Base-by-base conservation (phyloP, 2,888 invertebrate genomes). In the Tetropium fuscum region DNA sequence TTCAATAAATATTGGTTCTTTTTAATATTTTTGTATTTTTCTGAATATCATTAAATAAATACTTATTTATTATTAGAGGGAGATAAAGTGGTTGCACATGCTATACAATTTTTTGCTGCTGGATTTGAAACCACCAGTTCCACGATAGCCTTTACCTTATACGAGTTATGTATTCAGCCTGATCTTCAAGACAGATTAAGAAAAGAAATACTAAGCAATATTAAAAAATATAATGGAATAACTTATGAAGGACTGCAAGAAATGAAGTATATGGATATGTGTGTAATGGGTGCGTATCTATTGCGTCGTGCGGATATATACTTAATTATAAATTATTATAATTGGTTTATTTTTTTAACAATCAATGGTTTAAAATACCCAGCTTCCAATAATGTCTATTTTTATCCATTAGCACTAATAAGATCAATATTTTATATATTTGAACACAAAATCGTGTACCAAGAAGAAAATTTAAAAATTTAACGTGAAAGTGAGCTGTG, bases 51-150 rank as follows among this genome's bases (percentile, higher is more conserved):
- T 1, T n/a, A n/a, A 25, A 25, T 6, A 25, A 25, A 8, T 25
- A 4, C n/a, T 25, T n/a, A 1, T 25, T 25, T 25, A 25, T 25
- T 63, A 54, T 44, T 55, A 63, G 65, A 64, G 36, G 58, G 60
- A 13, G 56, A 44, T 6, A 58, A 54, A 51, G 59, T 62, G 3
- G 45, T 65, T 11, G 61, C 62, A 13, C 63, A 63, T 36, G 61
- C 65, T 4, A 15, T 53, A 0, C 63, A 63, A 47, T 87, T 88
- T 67, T 87, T 87, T 74, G 78, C 86, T 8, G 88, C 87, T 0
- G 88, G 87, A 0, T 87, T 84, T 71, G 88, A 88, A 76, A 88
- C 87, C 5, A 86, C 87, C 0, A 85, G 86, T 0, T 84, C 87
- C 0, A 85, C 86, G 0, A 80, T 87, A 43, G 84, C 85, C 8